Percentiles rank a stretch among this genome's conserved stretches.
phyloP scores from a whole-genome alignment of 2,797 vertebrate species.

The Sphenopsis melanotis region DNA sequence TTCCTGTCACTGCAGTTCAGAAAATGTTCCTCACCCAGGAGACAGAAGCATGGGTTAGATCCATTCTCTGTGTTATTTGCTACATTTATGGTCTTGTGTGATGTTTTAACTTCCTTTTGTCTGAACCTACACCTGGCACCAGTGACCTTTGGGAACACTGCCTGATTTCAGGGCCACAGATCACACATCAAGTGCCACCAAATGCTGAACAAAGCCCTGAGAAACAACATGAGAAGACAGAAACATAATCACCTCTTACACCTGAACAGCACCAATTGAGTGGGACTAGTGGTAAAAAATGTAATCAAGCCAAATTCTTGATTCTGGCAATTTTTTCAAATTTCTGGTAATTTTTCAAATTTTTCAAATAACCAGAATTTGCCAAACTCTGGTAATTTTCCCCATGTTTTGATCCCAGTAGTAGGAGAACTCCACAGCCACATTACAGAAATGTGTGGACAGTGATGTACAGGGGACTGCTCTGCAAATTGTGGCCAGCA shows the following conservation, averaged over 20 bases:
- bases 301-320: neutral
- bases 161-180: neutral
- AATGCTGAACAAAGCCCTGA: neutral
- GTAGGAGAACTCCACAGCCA: no score
- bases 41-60: neutral
- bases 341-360: neutral
- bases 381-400: neutral
- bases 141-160: neutral
- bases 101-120: neutral
- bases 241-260: neutral
- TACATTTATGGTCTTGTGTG: neutral
- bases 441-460: accelerated
- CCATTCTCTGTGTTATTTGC: neutral
- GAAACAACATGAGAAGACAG: neutral
- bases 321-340: neutral
- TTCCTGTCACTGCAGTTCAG: neutral
- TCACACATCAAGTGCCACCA: neutral
- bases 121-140: neutral
- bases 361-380: neutral
- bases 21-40: neutral
- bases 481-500: neutral
- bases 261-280: neutral
- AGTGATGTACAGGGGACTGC: neutral
- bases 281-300: neutral
- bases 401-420: neutral